Base-by-base conservation (phyloP, 2,797 vertebrate species). In the Phalloptychus januarius region DNA sequence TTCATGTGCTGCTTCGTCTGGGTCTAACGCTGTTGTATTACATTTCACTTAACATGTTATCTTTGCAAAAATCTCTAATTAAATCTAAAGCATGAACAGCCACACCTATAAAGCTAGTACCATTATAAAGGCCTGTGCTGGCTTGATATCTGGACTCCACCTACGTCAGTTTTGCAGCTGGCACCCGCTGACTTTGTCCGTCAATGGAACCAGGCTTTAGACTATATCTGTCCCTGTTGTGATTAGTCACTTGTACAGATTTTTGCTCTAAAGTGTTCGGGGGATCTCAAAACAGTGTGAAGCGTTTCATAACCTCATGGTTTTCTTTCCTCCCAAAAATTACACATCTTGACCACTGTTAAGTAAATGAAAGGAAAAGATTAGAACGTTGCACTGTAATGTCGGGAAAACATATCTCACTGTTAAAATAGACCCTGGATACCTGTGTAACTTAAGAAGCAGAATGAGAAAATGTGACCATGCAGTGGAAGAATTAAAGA, bases 71-170 rank as follows among this genome's bases (percentile, higher is more conserved):
- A 91, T 91, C 87, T 92, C 92, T 91, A 93, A 95, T 91, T 82
- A 87, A 89, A 95, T 89, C 87, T 85, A 79, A 75, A 86, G 90
- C 91, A 85, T 87, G 80, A 79, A 84, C 83, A 82, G 79, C 93
- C 93, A 93, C 93, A 93, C 93, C 93, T 94, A 88, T 87, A 91
- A 93, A 90, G 89, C 89, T 84, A 92, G 87, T 77, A 78, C 83
- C 44, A 90, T 92, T 88, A 91, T 91, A 91, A 93, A 93, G 88
- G 85, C 85, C 87, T 86, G 88, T 87, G 85, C 90, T 92, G 88
- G 87, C 89, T 81, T 89, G 88, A 90, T 86, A 85, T 82, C 85
- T 45, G 75, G 86, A 87, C 89, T 91, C 83, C 82, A 84, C 83
- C 88, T 89, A 86, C 83, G 84, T 89, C 82, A 88, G 72, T 79